Percentiles rank a stretch among this genome's conserved stretches.
Evolutionary conservation across 2,797 vertebrate genomes (phyloP).

Genomic region (Arremon aurantiirostris): DNA sequence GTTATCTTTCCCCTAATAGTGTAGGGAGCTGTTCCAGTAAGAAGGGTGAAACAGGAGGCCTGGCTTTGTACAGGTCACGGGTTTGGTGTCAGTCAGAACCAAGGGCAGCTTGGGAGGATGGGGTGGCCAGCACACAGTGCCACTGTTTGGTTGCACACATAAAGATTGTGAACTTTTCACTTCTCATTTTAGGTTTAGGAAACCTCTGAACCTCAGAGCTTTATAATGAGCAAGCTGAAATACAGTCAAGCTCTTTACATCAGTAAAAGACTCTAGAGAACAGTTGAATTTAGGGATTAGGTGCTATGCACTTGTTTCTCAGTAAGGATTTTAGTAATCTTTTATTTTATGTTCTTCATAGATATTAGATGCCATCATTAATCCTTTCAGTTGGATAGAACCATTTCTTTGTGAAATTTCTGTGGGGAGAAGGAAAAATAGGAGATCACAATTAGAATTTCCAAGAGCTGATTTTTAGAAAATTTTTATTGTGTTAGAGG

Average conservation of each 20-base stretch:
- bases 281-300: neutral
- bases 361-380: neutral
- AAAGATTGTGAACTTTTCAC: neutral
- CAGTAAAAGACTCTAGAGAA: neutral
- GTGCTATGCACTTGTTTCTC: neutral
- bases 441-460: neutral
- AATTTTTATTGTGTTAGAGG: neutral
- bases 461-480: neutral
- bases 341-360: neutral
- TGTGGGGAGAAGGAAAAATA: neutral
- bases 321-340: neutral
- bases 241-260: neutral
- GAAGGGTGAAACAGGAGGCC: neutral
- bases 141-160: neutral
- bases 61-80: neutral
- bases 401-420: neutral
- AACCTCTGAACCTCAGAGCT: neutral
- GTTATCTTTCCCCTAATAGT: neutral
- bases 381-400: neutral
- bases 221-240: neutral
- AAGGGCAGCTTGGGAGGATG: neutral
- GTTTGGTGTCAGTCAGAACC: neutral
- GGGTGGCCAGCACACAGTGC: neutral
- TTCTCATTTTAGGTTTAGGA: neutral
- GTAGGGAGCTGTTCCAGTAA: neutral